Evolutionary conservation across 1,140 invertebrate genomes (phyloP), one percentile per base, ranked within the genome.

Genomic region (Pissodes strobi): DNA sequence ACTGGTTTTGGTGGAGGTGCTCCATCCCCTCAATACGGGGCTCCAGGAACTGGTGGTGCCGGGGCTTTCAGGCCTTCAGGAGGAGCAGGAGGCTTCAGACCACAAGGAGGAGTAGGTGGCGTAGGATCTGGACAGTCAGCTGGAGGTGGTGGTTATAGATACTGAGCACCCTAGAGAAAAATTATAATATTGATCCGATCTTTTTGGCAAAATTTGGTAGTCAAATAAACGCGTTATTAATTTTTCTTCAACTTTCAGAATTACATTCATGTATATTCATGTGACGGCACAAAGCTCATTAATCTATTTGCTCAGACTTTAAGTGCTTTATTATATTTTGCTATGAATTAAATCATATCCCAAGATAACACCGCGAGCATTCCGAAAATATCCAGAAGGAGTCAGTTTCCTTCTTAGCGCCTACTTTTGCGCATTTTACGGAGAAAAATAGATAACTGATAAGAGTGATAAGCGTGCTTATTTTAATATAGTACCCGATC

Each of bases 141-240:
- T n/a, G 66, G 45, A 34, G 53, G 58, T 23, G 51, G 45, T 5
- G 66, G 66, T 12, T 67, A 67, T 39, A 63, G 55, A 53, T 67
- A 67, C 27, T 66, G 61, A 52, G 2, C 18, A 19, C n/a, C n/a
- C n/a, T 22, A 18, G 13, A 1, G 22, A 13, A 51, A 1, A 13
- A 6, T 2, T n/a, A n/a, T 5, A 1, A 6, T 17, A 39, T 12
- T 6, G 18, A 39, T 15, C 37, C 13, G 13, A 13, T n/a, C 2
- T 1, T 4, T n/a, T 39, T 39, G 37, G 37, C 37, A 13, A 39
- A 39, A n/a, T n/a, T 6, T 39, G 37, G 37, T 39, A 39, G n/a
- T n/a, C 18, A 19, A 30, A 46, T 21, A 9, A 22, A 19, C 38
- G 13, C 38, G 13, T 41, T 34, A 12, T 34, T 6, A 12, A 6